Evolutionary conservation across 1,140 invertebrate species (phyloP), one percentile per base, ranked within the genome.

Genomic region (Callitettix versicolor): DNA sequence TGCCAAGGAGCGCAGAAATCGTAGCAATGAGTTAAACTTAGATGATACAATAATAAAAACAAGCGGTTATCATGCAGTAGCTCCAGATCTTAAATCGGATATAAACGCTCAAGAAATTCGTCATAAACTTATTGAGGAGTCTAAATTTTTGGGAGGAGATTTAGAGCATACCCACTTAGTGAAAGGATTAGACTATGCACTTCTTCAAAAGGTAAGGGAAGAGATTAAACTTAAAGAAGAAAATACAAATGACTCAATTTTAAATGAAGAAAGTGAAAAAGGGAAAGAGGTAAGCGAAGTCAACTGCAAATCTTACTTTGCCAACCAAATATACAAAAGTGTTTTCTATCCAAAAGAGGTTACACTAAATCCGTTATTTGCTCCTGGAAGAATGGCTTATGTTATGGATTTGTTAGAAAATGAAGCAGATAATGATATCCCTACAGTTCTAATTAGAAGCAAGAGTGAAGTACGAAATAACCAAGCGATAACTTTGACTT

Each of bases 371-470:
- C 47, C 47, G 3, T 17, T 49, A 15, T 49, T 49, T 49, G 47
- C 14, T 30, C 47, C 47, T n/a, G 47, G 47, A 26, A 49, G 26
- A 15, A 49, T 49, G 47, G 22, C 20, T 49, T 49, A 49, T 34
- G 9, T 18, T 18, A 26, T 49, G 17, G 47, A 49, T 18, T 14
- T 33, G 18, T 21, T 11, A n/a, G 24, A 34, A 26, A 26, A 49
- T 3, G 11, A 30, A 3, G 1, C n/a, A 1, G 47, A 49, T 11
- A 30, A 11, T 14, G 47, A 49, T 33, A 33, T 49, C 4, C 47
- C 47, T 3, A 49, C 47, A 18, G 26, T 30, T 30, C 26, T 30
- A 4, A 30, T 30, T 30, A 3, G 26, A 30, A 30, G 26, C 9
- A 30, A 4, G 26, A 4, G 3, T 30, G 26, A 30, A 30, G 9